Evolutionary conservation across 1,140 invertebrate genomes (phyloP).

Genomic region (Hestina assimilis): DNA sequence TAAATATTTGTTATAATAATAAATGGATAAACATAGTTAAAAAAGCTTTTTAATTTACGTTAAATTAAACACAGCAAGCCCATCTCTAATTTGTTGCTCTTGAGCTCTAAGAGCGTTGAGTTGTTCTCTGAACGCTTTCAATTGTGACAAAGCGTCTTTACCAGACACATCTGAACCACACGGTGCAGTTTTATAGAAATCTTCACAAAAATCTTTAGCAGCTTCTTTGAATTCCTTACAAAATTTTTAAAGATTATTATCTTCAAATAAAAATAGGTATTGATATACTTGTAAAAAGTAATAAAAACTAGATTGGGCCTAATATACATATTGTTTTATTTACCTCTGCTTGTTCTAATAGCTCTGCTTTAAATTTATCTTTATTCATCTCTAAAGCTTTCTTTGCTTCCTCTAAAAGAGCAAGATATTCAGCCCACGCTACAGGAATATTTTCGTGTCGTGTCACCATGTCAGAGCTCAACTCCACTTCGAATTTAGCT

Average conservation of each 20-base stretch:
- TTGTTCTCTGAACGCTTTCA: constrained; percentile 80
- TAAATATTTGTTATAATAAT: too few species aligned
- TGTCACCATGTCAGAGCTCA: constrained; percentile 79
- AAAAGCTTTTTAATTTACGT: constrained; percentile 49
- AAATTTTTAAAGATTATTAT: background rate
- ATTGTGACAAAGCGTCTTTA: constrained; percentile 82
- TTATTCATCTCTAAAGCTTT: constrained; percentile 83
- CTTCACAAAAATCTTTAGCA: constrained; percentile 80
- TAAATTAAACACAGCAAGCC: constrained; percentile 85
- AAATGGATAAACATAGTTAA: background rate
- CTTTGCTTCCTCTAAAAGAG: constrained; percentile 82
- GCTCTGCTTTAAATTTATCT: constrained; percentile 84
- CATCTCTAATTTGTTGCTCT: constrained; percentile 82
- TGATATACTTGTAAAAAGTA: too few species aligned
- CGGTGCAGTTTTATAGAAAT: constrained; percentile 82
- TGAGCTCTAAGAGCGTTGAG: constrained; percentile 81
- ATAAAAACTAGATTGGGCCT: too few species aligned
- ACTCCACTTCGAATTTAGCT: constrained; percentile 83
- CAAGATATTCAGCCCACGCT: constrained; percentile 83
- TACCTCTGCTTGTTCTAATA: constrained; percentile 82
- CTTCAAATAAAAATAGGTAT: background rate
- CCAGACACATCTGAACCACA: constrained; percentile 80
- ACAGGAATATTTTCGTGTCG: constrained; percentile 81
- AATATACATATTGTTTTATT: background rate
- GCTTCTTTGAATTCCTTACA: constrained; percentile 81